These are phyloP conservation scores for Lethenteron reissneri DNA, from an alignment of 2,113 vertebrate species.

Conservation along the genomic window DNA sequence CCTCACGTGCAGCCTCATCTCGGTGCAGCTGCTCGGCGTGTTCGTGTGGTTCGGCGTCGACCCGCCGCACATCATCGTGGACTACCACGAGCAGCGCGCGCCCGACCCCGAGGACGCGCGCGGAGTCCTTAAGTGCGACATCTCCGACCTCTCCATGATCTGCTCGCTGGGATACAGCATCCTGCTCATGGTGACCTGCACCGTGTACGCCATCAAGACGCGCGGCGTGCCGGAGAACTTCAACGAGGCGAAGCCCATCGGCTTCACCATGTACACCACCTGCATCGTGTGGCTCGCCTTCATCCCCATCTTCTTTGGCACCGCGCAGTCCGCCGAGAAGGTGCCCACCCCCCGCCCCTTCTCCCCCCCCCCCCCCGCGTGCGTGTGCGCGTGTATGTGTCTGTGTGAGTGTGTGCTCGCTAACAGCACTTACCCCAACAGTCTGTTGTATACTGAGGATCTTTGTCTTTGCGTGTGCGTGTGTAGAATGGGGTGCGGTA, in stretches of 20 bases:
- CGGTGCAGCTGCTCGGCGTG: slow-evolving; percentile 71
- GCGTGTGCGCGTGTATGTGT: too few species aligned
- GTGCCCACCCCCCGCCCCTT: slow-evolving; percentile 15
- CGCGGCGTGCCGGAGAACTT: slow-evolving; percentile 81
- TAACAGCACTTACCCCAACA: too few species aligned
- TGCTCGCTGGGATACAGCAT: slow-evolving; percentile 91
- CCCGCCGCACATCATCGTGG: slow-evolving; percentile 71
- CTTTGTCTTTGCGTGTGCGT: too few species aligned
- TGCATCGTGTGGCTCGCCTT: slow-evolving; percentile 94
- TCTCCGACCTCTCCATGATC: slow-evolving; percentile 87
- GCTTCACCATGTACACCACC: slow-evolving; percentile 96
- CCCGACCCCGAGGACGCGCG: slow-evolving; percentile 49
- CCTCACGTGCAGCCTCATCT: slow-evolving; percentile 83
- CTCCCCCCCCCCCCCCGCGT: too few species aligned
- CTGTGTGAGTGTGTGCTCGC: too few species aligned
- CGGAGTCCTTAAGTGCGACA: slow-evolving; percentile 59
- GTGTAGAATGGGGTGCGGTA: too few species aligned
- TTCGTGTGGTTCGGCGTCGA: slow-evolving; percentile 85
- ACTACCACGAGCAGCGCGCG: slow-evolving; percentile 85
- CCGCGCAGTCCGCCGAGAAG: slow-evolving; percentile 61
- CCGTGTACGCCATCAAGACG: slow-evolving; percentile 88
- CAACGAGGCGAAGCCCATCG: slow-evolving; percentile 92
- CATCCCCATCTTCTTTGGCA: slow-evolving; percentile 92
- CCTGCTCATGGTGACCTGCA: slow-evolving; percentile 93
- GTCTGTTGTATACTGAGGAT: too few species aligned